Base-by-base conservation (phyloP, 2,888 invertebrate genomes). In the Perizoma flavofasciatum region DNA sequence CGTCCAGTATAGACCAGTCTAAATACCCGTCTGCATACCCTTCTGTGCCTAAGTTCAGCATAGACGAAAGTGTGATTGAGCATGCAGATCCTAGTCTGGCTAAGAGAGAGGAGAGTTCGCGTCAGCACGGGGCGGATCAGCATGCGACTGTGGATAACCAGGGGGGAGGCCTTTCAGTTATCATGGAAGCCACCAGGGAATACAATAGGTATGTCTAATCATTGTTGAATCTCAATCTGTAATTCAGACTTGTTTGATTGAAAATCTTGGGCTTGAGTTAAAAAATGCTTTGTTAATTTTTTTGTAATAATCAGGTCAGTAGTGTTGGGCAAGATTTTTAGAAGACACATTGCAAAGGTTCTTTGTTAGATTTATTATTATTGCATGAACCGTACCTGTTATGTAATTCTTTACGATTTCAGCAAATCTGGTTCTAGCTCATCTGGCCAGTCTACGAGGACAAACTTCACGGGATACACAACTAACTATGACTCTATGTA, bases 121-220 rank as follows among this genome's bases (percentile, higher is more conserved):
- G 88, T 59, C 89, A 85, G 44, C 79, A 81, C 54, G 75, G 64
- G 0, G 69, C 75, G n/a, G 88, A 91, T 45, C 88, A 83, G 59
- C 86, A 89, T 66, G 83, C 80, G 2, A 88, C 88, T 6, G 88
- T 81, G 5, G 88, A 88, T 39, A 83, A 86, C 61, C 90, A 89
- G 67, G 88, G 89, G 1, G 81, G 75, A 7, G 93, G 93, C 44
- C 83, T 95, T 41, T 94, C 94, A 41, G 92, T 94, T 35, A 94
- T 95, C 63, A 92, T 94, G 89, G 94, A 94, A 83, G 93, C 94
- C 9, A 94, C 94, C 2, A 89, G 93, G 72, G 94, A 94, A 74
- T 92, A 83, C 76, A 93, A 93, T 71, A 93, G 93, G 88, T 94
- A 91, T 54, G 69, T n/a, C 9, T 41, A 41, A 5, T n/a, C 22